Base-by-base conservation (phyloP, 1,140 invertebrate species). In the Varroa destructor region DNA sequence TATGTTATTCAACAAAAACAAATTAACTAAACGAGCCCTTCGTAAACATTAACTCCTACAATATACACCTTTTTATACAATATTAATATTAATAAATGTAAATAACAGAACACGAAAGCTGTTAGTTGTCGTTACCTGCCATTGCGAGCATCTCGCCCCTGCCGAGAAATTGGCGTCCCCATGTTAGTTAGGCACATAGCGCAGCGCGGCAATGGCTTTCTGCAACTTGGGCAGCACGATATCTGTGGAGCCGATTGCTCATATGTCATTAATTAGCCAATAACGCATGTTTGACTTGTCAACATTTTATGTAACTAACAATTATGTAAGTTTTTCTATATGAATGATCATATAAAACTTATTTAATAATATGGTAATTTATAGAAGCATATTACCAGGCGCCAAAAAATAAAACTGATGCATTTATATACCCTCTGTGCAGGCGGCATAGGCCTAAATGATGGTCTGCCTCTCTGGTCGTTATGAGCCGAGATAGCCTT, bases 171-270 rank as follows among this genome's bases (percentile, higher is more conserved):
- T 1, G 82, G 78, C 37, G 90, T 91, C 37, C 92, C 93, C 87
- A 96, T 89, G 77, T 95, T 88, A 78, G 91, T 87, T 14, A 94
- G 81, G 81, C 93, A 97, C 74, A 97, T 87, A 0, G 90, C 87
- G 81, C 93, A 97, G 51, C 93, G 84, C 0, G 93, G 92, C 73
- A 96, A 82, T 2, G 93, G 91, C 82, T 97, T 97, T 43, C 91
- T 84, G 79, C 93, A 97, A 79, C 88, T 89, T 40, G 91, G 91
- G 80, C 93, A 97, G n/a, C 89, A 88, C 6, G 89, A 88, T 77
- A 91, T 85, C 84, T 90, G 79, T 75, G 80, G 79, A 70, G 71
- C 10, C 14, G 71, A 46, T 56, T 70, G 36, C 51, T 70, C 67
- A 43, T 3, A 51, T 43, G 3, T 3, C 10, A 10, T 43, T 61